Conservation (phyloP, 2,797 vertebrate species). For the Sebastes trivittatus region DNA sequence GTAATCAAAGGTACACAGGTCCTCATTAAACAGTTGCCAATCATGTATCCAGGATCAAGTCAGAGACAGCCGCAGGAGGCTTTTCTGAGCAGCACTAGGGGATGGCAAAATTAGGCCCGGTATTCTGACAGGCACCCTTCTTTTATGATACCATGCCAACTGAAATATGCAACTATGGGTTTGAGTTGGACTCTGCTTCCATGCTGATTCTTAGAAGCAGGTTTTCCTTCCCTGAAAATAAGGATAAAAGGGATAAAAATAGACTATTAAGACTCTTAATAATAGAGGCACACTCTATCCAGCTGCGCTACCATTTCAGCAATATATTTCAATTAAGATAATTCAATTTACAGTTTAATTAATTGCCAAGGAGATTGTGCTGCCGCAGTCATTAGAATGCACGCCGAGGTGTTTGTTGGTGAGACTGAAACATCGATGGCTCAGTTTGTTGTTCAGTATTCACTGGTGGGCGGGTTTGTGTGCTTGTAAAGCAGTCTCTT, state of each 20-base stretch:
- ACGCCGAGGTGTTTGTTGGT: constrained; percentile 3
- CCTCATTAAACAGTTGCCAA: constrained; percentile 70
- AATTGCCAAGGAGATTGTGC: constrained; percentile 7
- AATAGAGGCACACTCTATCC: not conserved
- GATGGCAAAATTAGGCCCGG: constrained; percentile 12
- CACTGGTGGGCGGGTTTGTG: not conserved
- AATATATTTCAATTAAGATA: constrained; percentile 31
- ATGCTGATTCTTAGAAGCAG: not conserved
- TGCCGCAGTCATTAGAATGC: constrained; percentile 11
- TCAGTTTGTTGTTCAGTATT: constrained; percentile 8
- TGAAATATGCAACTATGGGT: not conserved
- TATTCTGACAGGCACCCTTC: constrained; percentile 19
- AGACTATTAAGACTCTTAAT: constrained; percentile 1
- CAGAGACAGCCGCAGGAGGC: constrained; percentile 33
- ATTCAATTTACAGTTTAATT: constrained; percentile 37
- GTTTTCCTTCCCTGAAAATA: not conserved
- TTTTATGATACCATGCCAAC: not conserved
- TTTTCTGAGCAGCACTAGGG: constrained; percentile 22
- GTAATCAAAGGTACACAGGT: constrained; percentile 67
- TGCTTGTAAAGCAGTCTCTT: not conserved
- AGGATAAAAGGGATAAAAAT: not conserved
- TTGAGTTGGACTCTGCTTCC: not conserved
- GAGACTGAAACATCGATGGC: not conserved
- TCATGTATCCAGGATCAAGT: constrained; percentile 50
- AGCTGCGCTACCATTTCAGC: constrained; percentile 9